phyloP scores from a whole-genome alignment of 2,797 vertebrate species.

The Margarornis squamiger region DNA sequence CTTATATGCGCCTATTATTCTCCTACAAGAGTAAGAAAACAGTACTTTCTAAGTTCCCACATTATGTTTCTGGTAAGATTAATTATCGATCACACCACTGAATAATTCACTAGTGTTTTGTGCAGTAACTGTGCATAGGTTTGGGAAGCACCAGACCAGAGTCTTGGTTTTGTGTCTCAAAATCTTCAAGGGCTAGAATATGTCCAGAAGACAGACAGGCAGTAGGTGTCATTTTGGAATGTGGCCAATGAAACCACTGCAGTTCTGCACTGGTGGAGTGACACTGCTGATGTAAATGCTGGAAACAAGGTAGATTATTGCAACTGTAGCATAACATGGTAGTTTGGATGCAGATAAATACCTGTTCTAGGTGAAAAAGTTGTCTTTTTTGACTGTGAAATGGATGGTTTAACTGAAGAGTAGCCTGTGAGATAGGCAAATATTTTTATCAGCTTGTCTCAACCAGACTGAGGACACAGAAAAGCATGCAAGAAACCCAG shows the following conservation, averaged over 20 bases:
- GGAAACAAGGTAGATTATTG: neutral
- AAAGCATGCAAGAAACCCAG: neutral
- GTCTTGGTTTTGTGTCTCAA: neutral
- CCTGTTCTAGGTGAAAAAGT: neutral
- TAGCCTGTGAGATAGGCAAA: neutral
- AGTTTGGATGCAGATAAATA: neutral
- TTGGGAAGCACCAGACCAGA: neutral
- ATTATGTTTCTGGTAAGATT: neutral
- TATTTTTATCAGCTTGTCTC: neutral
- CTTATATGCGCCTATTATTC: neutral
- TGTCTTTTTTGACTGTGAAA: neutral
- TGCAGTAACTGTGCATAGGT: neutral
- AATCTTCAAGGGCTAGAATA: neutral
- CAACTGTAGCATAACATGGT: neutral
- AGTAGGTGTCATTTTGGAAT: neutral
- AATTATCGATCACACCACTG: neutral
- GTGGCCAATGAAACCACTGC: neutral
- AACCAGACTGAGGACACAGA: neutral
- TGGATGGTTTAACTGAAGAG: neutral
- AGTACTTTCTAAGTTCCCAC: neutral
- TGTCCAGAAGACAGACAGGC: neutral
- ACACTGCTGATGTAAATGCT: neutral
- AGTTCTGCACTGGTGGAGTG: neutral
- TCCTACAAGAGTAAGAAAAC: neutral
- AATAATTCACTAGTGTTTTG: neutral